These are phyloP conservation scores for Enteromius radiatus DNA, from an alignment of 2,797 vertebrate species.

Conservation along the genomic window DNA sequence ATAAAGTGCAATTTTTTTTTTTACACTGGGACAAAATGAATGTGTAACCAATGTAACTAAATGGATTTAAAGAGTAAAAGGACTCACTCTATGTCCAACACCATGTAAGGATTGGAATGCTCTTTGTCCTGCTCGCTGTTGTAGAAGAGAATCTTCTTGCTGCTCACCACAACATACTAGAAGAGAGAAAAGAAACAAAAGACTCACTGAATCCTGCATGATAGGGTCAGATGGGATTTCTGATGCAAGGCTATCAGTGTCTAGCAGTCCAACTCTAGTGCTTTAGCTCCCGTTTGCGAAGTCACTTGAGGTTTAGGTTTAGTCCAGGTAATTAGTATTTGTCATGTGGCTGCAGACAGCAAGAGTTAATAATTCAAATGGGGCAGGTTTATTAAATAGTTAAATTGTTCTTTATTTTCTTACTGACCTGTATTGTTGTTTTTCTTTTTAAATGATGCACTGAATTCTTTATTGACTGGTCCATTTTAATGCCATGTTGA, in stretches of 20 bases:
- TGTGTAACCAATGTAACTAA: background rate
- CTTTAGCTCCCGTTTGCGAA: background rate
- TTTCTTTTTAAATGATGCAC: background rate
- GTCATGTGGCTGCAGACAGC: background rate
- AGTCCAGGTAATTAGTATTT: background rate
- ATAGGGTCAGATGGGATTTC: slow-evolving; percentile 8
- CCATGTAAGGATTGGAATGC: slow-evolving; percentile 88
- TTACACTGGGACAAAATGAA: background rate
- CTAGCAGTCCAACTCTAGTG: background rate
- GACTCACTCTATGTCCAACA: slow-evolving; percentile 90
- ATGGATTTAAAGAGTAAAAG: background rate
- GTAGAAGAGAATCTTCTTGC: slow-evolving; percentile 91
- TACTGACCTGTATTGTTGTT: background rate
- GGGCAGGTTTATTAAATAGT: background rate
- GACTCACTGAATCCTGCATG: slow-evolving; percentile 20
- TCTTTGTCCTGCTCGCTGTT: slow-evolving; percentile 90
- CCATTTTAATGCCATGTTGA: background rate
- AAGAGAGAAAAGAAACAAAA: slow-evolving; percentile 23
- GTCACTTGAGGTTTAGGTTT: background rate
- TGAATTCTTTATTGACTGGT: background rate
- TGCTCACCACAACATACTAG: slow-evolving; percentile 87
- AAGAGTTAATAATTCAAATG: background rate
- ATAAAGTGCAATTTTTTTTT: background rate
- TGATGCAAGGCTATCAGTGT: background rate
- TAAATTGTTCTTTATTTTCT: background rate